Base-by-base conservation (phyloP, 2,113 vertebrate species). In the Natator depressus region DNA sequence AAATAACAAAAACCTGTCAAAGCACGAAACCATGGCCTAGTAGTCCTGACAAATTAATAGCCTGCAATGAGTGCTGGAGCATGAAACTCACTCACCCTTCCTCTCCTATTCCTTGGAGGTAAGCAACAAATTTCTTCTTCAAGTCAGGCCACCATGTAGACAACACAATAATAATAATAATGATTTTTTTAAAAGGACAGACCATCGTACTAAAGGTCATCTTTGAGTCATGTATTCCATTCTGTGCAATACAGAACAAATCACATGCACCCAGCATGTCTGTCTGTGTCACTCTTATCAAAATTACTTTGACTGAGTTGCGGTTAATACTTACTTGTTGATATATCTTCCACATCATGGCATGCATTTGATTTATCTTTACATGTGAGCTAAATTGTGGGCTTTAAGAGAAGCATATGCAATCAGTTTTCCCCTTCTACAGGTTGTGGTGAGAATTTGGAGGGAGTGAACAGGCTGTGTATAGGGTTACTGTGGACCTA, bases 1-100 rank as follows among this genome's bases (percentile, higher is more conserved):
- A 95, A 97, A 95, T 97, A 97, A 97, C 96, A 97, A 97, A 97
- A 97, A 97, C 95, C 95, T 96, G 95, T 97, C 96, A 97, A 96
- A 95, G 96, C 94, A 96, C 92, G 96, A 96, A 96, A 97, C 95
- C 96, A 92, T 87, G 94, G 97, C 96, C 97, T 97, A 91, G 96
- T 96, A 97, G 94, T 95, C 91, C 94, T 97, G 96, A 97, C 96
- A 97, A 97, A 97, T 97, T 97, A 96, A 95, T 92, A 96, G 96
- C 94, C 95, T 95, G 89, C 95, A 96, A 91, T 92, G 91, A 96
- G 96, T 97, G 95, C 96, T 93, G 95, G 95, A 97, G 94, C 96
- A 96, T 96, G 97, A 96, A 97, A 97, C 97, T 95, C 96, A 96
- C 88, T 97, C 96, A 95, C 96, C 96, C 94, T 97, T 97, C 94